Evolutionary conservation across 2,113 vertebrate genomes (phyloP).

Genomic region (Sus scrofa): T2T-Sscrofa CM000818.6:47924001-47924500

Average conservation of each 20-base stretch:
- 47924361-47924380: not conserved
- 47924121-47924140: no score
- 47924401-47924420: not conserved
- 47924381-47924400: not conserved
- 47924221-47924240: not conserved
- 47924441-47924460: not conserved
- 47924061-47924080: no score
- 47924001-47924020: not conserved
- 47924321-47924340: not conserved
- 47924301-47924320: not conserved
- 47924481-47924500: not conserved
- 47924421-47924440: not conserved
- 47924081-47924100: not conserved
- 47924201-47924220: not conserved
- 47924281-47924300: not conserved
- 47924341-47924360: not conserved
- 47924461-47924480: not conserved
- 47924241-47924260: not conserved
- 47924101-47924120: not conserved
- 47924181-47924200: not conserved
- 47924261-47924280: not conserved
- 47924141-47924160: not conserved
- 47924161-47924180: not conserved
- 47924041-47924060: not conserved
- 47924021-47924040: not conserved